Evolutionary conservation across 2,888 invertebrate genomes (phyloP).

Genomic region (Rhagium mordax): DNA sequence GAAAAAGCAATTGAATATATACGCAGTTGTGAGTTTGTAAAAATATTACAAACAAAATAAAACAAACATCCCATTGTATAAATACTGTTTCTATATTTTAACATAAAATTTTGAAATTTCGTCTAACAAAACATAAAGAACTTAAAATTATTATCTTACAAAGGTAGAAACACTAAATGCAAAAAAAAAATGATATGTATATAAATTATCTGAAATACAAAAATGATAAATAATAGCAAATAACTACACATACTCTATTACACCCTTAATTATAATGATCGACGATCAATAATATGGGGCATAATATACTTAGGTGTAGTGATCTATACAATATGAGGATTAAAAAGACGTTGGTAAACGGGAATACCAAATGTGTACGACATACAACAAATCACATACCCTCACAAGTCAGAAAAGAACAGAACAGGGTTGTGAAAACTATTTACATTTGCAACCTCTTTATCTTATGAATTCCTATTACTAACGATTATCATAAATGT

Average conservation of each 20-base stretch:
- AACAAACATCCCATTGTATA: slow-evolving; percentile 33
- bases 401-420: too few relatives aligned
- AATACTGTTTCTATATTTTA: slow-evolving; percentile 36
- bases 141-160: slow-evolving; percentile 30
- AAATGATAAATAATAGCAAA: slow-evolving; percentile 23
- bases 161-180: slow-evolving; percentile 37
- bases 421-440: too few relatives aligned
- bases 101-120: slow-evolving; percentile 34
- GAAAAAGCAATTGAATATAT: slow-evolving; percentile 3
- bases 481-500: too few relatives aligned
- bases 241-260: slow-evolving; percentile 22
- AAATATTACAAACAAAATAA: slow-evolving; percentile 29
- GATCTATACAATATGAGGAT: too few relatives aligned
- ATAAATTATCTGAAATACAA: slow-evolving; percentile 26
- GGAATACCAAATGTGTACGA: too few relatives aligned
- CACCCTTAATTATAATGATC: neutral
- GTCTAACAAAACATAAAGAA: slow-evolving; percentile 30
- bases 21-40: slow-evolving; percentile 2
- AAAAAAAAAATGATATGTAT: slow-evolving; percentile 36
- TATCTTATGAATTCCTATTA: too few relatives aligned
- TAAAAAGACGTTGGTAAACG: too few relatives aligned
- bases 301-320: slow-evolving; percentile 19
- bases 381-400: too few relatives aligned
- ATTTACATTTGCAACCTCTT: too few relatives aligned
- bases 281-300: neutral